Evolutionary conservation across 1,140 invertebrate species (phyloP), one percentile per base, ranked within the genome.

Genomic region (Brachionus asplanchnoidis): DNA sequence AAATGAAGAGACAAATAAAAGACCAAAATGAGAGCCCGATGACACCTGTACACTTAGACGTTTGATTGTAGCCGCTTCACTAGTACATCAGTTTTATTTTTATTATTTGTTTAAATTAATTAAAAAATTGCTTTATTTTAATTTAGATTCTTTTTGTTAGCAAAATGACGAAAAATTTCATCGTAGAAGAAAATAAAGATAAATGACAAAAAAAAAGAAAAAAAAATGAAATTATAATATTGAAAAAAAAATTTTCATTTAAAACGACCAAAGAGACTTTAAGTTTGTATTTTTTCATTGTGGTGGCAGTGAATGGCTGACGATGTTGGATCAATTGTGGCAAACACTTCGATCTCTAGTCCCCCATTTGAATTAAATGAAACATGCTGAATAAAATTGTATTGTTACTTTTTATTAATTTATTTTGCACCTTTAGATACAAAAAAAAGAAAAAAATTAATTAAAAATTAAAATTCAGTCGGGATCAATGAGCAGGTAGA

Each of bases 341-440:
- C 53, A 20, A 5, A 20, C 53, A 60, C 53, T 60, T 60, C 17
- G 53, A 26, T 42, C 17, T 42, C 17, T 68, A 42, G 68, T 73
- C 68, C 20, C 68, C 36, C 68, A 73, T 73, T 73, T 36, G 32
- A 20, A 20, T 73, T 68, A 32, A 32, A 68, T 68, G 66, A 68
- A 32, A 40, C 32, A 32, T 68, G 32, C 28, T 32, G 32, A 68
- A 68, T 68, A 68, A 68, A 68, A 68, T 68, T 32, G 32, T 23
- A 36, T 68, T 68, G 66, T 32, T 68, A 11, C 28, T 26, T 50
- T 46, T 26, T 28, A 36, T 26, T 50, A 36, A 17, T 53, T 77
- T 77, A 77, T 77, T 77, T 77, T 77, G 73, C 73, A 77, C 73
- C 73, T 77, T 70, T 32, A 5, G 26, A 44, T 8, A n/a, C n/a